Percentiles rank a stretch among this genome's conserved stretches.
Evolutionary conservation across 2,113 vertebrate species (phyloP).

Genomic region (Leucoraja erinaceus): DNA sequence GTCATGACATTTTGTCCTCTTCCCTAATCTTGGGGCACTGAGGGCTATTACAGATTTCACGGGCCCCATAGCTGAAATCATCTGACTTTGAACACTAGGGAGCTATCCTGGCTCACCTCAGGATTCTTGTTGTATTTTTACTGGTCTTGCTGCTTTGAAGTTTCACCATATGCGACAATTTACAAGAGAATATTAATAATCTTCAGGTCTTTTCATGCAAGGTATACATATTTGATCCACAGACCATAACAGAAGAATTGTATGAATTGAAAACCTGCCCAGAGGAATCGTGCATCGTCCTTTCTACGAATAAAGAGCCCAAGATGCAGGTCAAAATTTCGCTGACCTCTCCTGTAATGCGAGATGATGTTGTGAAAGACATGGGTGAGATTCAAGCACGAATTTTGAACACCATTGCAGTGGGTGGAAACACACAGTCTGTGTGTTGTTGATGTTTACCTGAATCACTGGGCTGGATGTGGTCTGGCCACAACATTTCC

Average conservation of each 20-base stretch:
- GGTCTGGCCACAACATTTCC: not conserved
- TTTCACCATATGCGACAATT: not conserved
- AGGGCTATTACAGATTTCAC: not conserved
- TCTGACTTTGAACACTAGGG: not conserved
- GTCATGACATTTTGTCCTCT: not conserved
- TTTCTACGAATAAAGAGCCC: constrained; percentile 72
- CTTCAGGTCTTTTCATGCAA: not conserved
- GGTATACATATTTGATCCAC: not conserved
- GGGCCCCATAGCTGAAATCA: not conserved
- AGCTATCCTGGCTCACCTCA: not conserved
- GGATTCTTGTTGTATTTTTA: not conserved
- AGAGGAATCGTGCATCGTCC: constrained; percentile 67
- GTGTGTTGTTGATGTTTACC: not conserved
- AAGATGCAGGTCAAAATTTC: constrained; percentile 73
- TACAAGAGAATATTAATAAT: not conserved
- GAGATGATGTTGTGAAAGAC: constrained; percentile 63
- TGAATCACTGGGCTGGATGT: constrained; percentile 36
- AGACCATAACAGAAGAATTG: constrained; percentile 73
- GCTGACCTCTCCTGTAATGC: constrained; percentile 74
- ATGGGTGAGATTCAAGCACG: constrained; percentile 50
- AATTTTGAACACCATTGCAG: not conserved
- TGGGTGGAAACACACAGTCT: not conserved
- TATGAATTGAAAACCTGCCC: constrained; percentile 69
- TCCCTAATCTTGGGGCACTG: not conserved
- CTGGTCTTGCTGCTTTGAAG: not conserved